Evolutionary conservation across 2,113 vertebrate species (phyloP).

Genomic region (Atractosteus spatula): DNA sequence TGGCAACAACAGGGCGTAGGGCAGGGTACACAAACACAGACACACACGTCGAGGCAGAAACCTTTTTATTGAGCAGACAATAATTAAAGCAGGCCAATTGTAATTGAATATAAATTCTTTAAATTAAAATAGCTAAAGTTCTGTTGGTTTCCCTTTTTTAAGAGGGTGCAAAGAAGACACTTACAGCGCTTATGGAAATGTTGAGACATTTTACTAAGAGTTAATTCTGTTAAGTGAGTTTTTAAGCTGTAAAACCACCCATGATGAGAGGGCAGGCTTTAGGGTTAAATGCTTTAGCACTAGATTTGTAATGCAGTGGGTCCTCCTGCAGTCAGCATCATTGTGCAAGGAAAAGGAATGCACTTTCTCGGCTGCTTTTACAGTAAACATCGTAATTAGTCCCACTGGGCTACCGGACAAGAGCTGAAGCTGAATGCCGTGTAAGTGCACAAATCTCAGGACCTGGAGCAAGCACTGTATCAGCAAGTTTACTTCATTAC

Average conservation of each 20-base stretch:
- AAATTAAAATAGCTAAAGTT: too few relatives aligned
- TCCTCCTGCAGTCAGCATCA: neutral
- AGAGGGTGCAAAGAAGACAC: too few relatives aligned
- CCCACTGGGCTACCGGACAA: constrained; percentile 5
- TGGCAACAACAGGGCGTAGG: too few relatives aligned
- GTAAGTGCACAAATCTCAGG: neutral
- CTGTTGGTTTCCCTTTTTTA: too few relatives aligned
- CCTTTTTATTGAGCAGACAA: too few relatives aligned
- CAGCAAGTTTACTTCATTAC: constrained; percentile 10
- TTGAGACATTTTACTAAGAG: too few relatives aligned
- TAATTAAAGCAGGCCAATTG: too few relatives aligned
- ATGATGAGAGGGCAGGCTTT: neutral
- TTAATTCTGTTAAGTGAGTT: too few relatives aligned
- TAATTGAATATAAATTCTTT: too few relatives aligned
- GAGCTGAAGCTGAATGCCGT: neutral
- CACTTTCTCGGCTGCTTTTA: constrained; percentile 9
- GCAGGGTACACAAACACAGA: too few relatives aligned
- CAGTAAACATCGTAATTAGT: constrained; percentile 21
- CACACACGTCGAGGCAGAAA: too few relatives aligned
- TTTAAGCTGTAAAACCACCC: neutral
- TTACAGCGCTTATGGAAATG: too few relatives aligned
- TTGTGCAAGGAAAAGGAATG: neutral
- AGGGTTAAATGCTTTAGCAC: neutral
- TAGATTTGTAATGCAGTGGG: neutral
- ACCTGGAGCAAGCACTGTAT: neutral